Evolutionary conservation across 2,113 vertebrate species (phyloP).

Genomic region (Artemisiospiza belli): DNA sequence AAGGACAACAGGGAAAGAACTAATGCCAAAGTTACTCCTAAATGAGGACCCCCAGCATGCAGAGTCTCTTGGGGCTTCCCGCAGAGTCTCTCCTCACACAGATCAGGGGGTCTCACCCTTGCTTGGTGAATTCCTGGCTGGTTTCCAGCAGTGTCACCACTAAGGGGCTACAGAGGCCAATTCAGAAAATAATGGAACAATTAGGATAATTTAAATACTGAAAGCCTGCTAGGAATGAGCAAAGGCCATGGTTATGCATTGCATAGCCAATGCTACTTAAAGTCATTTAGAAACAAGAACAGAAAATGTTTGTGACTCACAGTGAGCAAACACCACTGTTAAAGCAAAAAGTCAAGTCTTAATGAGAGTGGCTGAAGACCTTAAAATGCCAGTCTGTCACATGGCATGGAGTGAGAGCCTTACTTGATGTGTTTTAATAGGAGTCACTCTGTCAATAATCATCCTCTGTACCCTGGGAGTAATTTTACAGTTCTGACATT

Average conservation of each 20-base stretch:
- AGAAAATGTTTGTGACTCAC: neutral
- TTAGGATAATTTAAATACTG: neutral
- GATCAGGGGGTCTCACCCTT: neutral
- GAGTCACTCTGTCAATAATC: neutral
- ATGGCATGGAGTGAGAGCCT: neutral
- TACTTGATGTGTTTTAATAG: neutral
- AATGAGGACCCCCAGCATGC: neutral
- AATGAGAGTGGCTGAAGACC: neutral
- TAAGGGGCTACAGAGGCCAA: neutral
- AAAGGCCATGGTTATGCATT: neutral
- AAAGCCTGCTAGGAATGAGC: neutral
- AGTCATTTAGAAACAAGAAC: neutral
- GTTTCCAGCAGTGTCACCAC: neutral
- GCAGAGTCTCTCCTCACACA: neutral
- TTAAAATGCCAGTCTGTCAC: conserved; percentile 13
- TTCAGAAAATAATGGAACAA: neutral
- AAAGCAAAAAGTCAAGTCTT: neutral
- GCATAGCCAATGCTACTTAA: neutral
- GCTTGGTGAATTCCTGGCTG: neutral
- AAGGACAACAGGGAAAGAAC: neutral
- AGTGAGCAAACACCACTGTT: neutral
- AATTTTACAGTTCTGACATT: neutral
- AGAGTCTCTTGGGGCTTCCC: neutral
- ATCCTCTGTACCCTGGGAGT: neutral
- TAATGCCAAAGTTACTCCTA: neutral